Percentiles rank a stretch among this genome's conserved stretches.
phyloP scores from a whole-genome alignment of 2,888 invertebrate genomes.

The Ditula angustiorana region DNA sequence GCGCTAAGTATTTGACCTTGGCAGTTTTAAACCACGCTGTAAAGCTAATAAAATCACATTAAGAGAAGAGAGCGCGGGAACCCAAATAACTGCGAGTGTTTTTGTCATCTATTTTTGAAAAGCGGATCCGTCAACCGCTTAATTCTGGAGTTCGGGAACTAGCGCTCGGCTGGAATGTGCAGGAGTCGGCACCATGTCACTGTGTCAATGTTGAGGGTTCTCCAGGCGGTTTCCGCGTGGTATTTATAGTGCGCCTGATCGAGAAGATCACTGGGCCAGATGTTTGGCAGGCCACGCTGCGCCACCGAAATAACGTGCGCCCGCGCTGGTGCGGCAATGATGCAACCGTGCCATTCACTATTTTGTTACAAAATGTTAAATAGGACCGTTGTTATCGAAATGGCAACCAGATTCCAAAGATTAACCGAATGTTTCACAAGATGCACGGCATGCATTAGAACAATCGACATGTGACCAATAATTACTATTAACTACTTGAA shows the following conservation, averaged over 20 bases:
- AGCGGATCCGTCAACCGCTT: neutral
- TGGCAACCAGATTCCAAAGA: conserved; percentile 2
- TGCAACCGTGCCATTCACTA: conserved; percentile 25
- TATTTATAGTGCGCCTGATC: conserved; percentile 36
- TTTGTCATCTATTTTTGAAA: neutral
- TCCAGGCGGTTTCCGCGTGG: conserved; percentile 36
- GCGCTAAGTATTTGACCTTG: too few species aligned
- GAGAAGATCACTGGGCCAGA: conserved; percentile 77
- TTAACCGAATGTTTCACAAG: neutral
- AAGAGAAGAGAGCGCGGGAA: neutral
- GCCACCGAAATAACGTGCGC: conserved; percentile 50
- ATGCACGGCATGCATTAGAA: too few species aligned
- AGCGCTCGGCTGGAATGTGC: neutral
- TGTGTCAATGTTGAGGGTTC: conserved; percentile 33
- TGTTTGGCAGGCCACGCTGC: conserved; percentile 75
- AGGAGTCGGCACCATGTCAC: conserved; percentile 21
- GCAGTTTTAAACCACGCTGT: too few species aligned
- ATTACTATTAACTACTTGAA: too few species aligned
- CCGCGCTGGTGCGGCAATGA: conserved; percentile 7
- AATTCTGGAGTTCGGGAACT: neutral
- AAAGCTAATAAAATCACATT: too few species aligned
- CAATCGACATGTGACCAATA: too few species aligned
- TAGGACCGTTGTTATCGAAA: neutral
- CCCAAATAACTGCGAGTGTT: neutral
- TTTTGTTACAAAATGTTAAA: conserved; percentile 12